These are phyloP conservation scores for Falco punctatus DNA, from an alignment of 2,113 vertebrate species.

Conservation along the genomic window DNA sequence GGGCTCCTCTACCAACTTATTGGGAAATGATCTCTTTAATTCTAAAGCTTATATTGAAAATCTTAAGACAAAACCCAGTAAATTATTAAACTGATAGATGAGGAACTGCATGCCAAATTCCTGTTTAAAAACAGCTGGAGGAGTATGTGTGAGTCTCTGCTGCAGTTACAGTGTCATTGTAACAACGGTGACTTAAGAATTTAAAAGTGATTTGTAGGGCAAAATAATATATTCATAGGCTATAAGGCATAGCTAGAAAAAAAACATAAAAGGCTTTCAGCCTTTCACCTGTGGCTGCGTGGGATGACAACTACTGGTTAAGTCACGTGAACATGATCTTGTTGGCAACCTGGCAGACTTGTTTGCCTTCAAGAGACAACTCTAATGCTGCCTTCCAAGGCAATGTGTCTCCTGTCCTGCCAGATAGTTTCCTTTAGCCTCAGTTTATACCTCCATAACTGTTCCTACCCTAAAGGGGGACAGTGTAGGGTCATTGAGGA, in stretches of 20 bases:
- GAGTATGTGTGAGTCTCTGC: neutral
- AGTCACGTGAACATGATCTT: neutral
- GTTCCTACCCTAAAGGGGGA: neutral
- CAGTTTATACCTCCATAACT: accelerated
- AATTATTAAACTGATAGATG: neutral
- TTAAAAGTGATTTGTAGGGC: neutral
- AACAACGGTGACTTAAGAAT: neutral
- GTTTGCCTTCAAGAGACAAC: neutral
- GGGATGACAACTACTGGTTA: neutral
- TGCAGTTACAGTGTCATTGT: neutral
- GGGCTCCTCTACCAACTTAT: neutral
- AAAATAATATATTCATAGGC: neutral
- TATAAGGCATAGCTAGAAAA: neutral
- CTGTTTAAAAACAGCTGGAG: neutral
- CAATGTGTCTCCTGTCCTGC: neutral
- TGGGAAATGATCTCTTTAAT: neutral
- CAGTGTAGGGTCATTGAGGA: neutral
- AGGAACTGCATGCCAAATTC: neutral
- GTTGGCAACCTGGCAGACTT: neutral
- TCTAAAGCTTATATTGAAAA: neutral
- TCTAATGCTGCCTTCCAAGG: neutral
- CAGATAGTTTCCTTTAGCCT: neutral
- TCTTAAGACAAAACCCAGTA: neutral
- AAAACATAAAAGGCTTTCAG: neutral
- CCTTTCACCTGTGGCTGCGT: neutral